Evolutionary conservation across 2,888 invertebrate species (phyloP).

Genomic region (Merodon equestris): DNA sequence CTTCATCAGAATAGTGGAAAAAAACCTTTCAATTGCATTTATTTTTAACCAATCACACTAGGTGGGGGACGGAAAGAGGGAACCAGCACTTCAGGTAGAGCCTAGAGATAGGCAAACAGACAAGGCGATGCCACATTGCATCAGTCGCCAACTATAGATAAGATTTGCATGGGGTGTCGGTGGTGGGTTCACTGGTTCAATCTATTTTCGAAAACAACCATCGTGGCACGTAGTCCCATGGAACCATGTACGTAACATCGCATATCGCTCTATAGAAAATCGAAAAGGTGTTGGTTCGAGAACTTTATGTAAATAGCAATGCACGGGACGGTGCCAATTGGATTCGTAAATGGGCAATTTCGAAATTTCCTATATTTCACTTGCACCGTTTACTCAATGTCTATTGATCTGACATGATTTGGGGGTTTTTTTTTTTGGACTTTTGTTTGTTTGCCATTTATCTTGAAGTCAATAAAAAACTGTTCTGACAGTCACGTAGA

Average conservation of each 20-base stretch:
- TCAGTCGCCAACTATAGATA: constrained; percentile 11
- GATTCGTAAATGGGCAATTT: constrained; percentile 25
- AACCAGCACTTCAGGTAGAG: no score
- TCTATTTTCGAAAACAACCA: no score
- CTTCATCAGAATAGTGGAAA: neutral
- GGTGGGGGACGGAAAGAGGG: no score
- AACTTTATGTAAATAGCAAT: constrained; percentile 10
- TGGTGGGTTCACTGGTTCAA: no score
- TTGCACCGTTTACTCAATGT: constrained; percentile 12
- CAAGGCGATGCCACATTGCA: neutral
- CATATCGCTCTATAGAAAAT: neutral
- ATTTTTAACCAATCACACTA: constrained; percentile 5
- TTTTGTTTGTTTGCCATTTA: neutral
- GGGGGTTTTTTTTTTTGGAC: neutral
- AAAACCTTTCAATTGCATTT: constrained; percentile 28
- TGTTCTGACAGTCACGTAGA: constrained; percentile 23
- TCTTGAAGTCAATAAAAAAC: neutral
- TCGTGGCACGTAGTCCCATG: no score
- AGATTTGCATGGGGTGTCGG: constrained; percentile 5
- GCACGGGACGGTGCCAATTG: constrained; percentile 25
- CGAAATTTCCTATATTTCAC: constrained; percentile 18
- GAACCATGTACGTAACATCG: neutral
- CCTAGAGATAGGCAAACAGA: no score
- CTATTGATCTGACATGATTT: neutral
- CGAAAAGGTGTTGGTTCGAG: constrained; percentile 12